A percentile compares a stretch with the other conserved stretches of the same genome.
These are phyloP conservation scores for Drosophila grimshawi DNA, from an alignment of 1,140 invertebrate species.

Conservation along the genomic window DNA sequence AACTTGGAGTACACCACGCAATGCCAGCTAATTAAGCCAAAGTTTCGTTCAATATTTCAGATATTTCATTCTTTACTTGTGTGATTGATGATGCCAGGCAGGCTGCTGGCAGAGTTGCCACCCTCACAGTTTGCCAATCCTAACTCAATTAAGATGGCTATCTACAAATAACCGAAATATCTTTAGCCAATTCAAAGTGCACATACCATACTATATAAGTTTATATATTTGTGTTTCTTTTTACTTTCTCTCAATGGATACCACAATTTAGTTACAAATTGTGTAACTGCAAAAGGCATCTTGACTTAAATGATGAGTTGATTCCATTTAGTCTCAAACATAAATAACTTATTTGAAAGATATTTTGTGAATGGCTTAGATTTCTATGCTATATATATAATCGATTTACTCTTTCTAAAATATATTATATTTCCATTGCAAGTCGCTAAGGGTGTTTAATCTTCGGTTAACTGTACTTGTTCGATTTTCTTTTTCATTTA, in stretches of 20 bases:
- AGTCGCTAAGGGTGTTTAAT: too few relatives aligned
- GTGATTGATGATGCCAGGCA: slow-evolving; percentile 61
- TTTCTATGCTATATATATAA: too few relatives aligned
- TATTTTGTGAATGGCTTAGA: too few relatives aligned
- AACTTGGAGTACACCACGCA: slow-evolving; percentile 47
- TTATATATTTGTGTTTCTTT: slow-evolving; percentile 7
- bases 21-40: slow-evolving; percentile 60
- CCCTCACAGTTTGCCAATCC: slow-evolving; percentile 60
- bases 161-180: slow-evolving; percentile 63
- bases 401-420: too few relatives aligned
- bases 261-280: too few relatives aligned
- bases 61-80: slow-evolving; percentile 34
- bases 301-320: too few relatives aligned
- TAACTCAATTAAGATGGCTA: slow-evolving; percentile 77
- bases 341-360: too few relatives aligned
- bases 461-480: too few relatives aligned
- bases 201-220: slow-evolving; percentile 32
- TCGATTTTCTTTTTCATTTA: too few relatives aligned
- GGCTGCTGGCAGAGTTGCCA: slow-evolving; percentile 7
- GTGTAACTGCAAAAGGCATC: too few relatives aligned
- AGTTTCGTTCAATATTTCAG: slow-evolving; percentile 45
- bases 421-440: too few relatives aligned
- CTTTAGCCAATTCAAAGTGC: slow-evolving; percentile 12
- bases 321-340: too few relatives aligned
- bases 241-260: neutral